These are phyloP conservation scores for Typhlomys cinereus DNA, from an alignment of 2,113 vertebrate genomes.

Conservation along the genomic window DNA sequence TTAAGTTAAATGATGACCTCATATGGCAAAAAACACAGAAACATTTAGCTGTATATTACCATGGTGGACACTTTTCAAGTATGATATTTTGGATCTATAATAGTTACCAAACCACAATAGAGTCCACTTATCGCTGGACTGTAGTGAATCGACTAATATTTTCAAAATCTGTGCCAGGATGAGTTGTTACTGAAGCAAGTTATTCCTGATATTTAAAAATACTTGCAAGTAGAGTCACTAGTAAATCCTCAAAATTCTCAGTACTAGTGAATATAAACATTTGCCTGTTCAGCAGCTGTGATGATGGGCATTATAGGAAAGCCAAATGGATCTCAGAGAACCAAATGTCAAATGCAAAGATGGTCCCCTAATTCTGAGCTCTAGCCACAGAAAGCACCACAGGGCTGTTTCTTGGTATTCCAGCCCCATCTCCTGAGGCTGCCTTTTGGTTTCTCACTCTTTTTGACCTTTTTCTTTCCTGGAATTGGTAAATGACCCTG, in stretches of 20 bases:
- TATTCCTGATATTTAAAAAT: constrained; percentile 20
- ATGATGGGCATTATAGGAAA: not conserved
- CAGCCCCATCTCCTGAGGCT: not conserved
- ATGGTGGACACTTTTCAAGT: not conserved
- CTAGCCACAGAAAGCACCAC: not conserved
- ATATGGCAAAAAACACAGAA: not conserved
- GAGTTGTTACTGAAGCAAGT: constrained; percentile 21
- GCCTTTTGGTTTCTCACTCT: constrained; percentile 16
- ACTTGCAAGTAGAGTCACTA: constrained; percentile 31
- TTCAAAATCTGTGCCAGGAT: not conserved
- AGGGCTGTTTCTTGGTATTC: not conserved
- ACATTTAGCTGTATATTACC: constrained; percentile 11
- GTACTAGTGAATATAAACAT: not conserved
- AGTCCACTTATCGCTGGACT: not conserved
- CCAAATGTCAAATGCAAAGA: not conserved
- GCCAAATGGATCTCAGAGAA: not conserved
- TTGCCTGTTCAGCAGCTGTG: not conserved
- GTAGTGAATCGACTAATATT: not conserved
- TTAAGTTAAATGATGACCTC: constrained; percentile 75
- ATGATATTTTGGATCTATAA: not conserved
- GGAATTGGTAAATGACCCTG: not conserved
- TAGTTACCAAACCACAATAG: not conserved
- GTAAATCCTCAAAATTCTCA: not conserved
- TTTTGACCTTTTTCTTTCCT: constrained; percentile 38
- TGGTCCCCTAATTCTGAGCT: constrained; percentile 20